A percentile compares a stretch with the other conserved stretches of the same genome.
Evolutionary conservation across 2,797 vertebrate genomes (phyloP).

Genomic region (Onychomys leucogaster): DNA sequence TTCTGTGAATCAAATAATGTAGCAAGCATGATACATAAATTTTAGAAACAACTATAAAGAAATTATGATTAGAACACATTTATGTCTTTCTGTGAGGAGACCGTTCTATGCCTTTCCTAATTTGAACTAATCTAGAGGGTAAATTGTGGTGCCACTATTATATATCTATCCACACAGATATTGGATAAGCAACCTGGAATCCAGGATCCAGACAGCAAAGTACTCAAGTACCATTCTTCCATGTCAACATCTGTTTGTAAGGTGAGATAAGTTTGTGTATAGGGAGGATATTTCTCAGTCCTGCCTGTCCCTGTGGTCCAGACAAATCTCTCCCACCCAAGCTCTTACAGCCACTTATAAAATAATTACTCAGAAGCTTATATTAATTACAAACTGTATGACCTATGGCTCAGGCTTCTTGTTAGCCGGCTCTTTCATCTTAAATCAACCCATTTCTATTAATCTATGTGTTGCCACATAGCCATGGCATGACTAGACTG

Average conservation of each 20-base stretch:
- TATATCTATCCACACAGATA: not conserved
- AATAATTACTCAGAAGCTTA: no score
- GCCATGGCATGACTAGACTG: no score
- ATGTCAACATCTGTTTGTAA: not conserved
- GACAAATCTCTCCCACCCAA: no score
- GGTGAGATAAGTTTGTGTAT: not conserved
- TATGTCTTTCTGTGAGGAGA: not conserved
- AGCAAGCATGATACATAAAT: not conserved
- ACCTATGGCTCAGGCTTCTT: no score
- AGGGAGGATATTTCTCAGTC: no score
- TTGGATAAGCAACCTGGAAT: not conserved
- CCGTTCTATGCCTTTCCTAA: not conserved
- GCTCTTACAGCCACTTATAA: no score
- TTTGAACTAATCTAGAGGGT: not conserved
- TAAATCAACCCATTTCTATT: no score
- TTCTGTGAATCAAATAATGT: not conserved
- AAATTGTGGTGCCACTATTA: not conserved
- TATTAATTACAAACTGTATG: no score
- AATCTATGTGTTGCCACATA: no score
- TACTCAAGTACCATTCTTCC: accelerated
- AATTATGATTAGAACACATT: not conserved
- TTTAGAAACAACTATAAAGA: not conserved
- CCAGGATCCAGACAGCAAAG: not conserved
- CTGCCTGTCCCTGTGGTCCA: no score
- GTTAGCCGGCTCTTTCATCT: no score